Base-by-base conservation (phyloP, 2,113 vertebrate genomes). In the Oostethus manadensis region DNA sequence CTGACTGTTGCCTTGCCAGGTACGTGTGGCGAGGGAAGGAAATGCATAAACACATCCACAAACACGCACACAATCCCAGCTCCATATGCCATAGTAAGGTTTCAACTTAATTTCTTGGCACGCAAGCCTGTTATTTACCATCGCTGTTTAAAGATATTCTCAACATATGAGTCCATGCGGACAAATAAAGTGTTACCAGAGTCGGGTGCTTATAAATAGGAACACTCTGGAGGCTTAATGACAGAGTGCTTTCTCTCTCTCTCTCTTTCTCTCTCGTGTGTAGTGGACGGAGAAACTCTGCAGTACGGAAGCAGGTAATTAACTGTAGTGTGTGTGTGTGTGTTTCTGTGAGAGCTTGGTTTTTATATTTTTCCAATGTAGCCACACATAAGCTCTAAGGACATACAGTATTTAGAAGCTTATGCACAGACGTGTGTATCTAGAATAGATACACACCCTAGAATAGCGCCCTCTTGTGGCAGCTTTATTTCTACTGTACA, bases 1-100 rank as follows among this genome's bases (percentile, higher is more conserved):
- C 92, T 1, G 97, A 98, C 80, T 96, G 93, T 72, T 95, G 92
- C 84, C 88, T 94, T 73, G 93, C 93, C 89, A 97, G 97, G 97
- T 99, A 88, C 82, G 93, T 91, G 74, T 70, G 82, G 75, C 78
- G 64, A 56, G 55, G 65, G 76, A 80, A 79, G 64, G 67, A 77
- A 82, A 67, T 57, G 38, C 57, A 18, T 42, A 16, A 50, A 42
- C 29, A 10, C 33, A 51, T 40, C 35, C 18, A 33, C 4, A 33
- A 33, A 33, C 29, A 33, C 2, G 20, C 49, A 49, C 56, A 57
- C 57, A 59, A 58, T 60, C 54, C 15, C 47, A 47, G 46, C 3
- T 8, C 8, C 56, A 43, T 71, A 54, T 60, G 70, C 58, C 45
- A 60, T 64, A 60, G 67, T 57, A 21, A 45, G 2, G 15, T 77